Percentiles rank a stretch among this genome's conserved stretches.
These are phyloP conservation scores for Rhea pennata DNA, from an alignment of 2,113 vertebrate genomes.

Conservation along the genomic window DNA sequence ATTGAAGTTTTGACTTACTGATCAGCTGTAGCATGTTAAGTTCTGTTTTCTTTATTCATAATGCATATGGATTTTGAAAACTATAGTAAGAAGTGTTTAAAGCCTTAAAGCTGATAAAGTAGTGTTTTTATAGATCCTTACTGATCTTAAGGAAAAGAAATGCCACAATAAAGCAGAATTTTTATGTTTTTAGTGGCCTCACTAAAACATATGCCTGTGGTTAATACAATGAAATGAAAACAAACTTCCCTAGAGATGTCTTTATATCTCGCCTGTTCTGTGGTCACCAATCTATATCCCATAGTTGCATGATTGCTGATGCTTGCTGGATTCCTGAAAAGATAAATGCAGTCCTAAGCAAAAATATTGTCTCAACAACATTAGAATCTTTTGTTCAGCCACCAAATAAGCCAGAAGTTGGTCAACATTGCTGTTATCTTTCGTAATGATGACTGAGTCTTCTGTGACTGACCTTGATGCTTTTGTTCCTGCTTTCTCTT, in stretches of 20 bases:
- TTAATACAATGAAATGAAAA: neutral
- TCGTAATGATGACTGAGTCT: neutral
- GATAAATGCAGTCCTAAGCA: neutral
- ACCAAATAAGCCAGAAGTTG: neutral
- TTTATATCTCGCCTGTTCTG: neutral
- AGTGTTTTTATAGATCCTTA: neutral
- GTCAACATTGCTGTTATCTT: neutral
- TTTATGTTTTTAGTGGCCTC: neutral
- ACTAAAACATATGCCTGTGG: neutral
- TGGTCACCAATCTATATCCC: neutral
- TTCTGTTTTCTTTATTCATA: conserved; percentile 17
- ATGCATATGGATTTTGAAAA: neutral
- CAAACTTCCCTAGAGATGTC: neutral
- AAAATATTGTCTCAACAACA: neutral
- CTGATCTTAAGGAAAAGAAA: neutral
- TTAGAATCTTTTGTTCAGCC: neutral
- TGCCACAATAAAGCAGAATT: neutral
- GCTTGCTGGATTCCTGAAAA: neutral
- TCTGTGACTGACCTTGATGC: neutral
- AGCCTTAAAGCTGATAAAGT: neutral
- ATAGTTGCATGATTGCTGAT: neutral
- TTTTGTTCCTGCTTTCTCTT: neutral
- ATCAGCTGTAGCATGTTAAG: neutral
- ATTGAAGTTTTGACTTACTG: neutral
- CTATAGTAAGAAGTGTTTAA: neutral